phyloP scores from a whole-genome alignment of 1,140 invertebrate species.

The Diorhabda elongata region DNA sequence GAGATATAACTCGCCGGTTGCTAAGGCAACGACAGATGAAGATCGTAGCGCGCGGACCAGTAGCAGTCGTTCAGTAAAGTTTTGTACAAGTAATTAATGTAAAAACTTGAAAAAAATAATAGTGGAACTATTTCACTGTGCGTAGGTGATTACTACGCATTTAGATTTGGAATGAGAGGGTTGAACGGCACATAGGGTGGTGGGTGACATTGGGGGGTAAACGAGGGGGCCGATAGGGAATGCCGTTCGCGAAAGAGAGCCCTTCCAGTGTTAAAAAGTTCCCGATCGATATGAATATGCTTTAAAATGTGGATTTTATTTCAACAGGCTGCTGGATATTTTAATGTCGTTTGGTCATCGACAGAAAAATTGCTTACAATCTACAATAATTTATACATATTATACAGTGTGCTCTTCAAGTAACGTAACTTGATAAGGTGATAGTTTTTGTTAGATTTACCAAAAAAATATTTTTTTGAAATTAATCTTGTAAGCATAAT shows the following conservation, averaged over 20 bases:
- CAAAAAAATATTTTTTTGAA: too few relatives aligned
- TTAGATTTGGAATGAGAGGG: constrained; percentile 33
- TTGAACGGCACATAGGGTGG: constrained; percentile 23
- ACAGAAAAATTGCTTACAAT: background rate
- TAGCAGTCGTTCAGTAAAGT: constrained; percentile 27
- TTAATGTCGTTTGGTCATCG: constrained; percentile 21
- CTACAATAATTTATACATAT: too few relatives aligned
- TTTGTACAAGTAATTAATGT: constrained; percentile 25
- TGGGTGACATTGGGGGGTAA: constrained; percentile 20
- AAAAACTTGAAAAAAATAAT: constrained; percentile 28
- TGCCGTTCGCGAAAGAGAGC: constrained; percentile 12
- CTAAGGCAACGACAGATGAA: constrained; percentile 34
- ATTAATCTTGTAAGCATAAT: too few relatives aligned
- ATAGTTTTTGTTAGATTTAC: too few relatives aligned
- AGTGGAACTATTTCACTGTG: constrained; percentile 29
- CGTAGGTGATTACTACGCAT: constrained; percentile 38
- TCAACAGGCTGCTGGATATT: constrained; percentile 35
- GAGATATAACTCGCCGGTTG: constrained; percentile 32
- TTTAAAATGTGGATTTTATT: constrained; percentile 47
- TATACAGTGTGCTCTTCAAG: too few relatives aligned
- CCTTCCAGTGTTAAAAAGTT: constrained; percentile 42
- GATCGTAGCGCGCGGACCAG: constrained; percentile 18
- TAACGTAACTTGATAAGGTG: too few relatives aligned
- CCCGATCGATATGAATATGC: constrained; percentile 46
- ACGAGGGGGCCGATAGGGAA: constrained; percentile 14